Evolutionary conservation across 2,888 invertebrate genomes (phyloP).

Genomic region (Epinotia brunnichana): DNA sequence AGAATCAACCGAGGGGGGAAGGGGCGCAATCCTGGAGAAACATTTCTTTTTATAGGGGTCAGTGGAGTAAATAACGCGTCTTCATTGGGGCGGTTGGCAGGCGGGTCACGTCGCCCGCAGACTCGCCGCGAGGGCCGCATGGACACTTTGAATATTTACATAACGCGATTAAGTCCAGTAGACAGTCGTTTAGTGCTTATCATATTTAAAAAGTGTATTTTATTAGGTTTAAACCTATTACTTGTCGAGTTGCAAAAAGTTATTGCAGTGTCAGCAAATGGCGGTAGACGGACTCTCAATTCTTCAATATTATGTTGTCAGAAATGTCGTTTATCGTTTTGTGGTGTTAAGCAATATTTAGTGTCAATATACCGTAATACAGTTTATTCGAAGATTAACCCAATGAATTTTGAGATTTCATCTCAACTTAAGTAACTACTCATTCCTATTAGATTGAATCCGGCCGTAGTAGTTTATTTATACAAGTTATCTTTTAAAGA

Average conservation of each 20-base stretch:
- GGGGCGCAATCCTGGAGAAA: constrained; percentile 42
- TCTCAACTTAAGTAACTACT: too few relatives aligned
- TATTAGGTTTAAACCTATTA: not conserved
- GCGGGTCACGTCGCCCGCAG: constrained; percentile 39
- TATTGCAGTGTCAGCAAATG: too few relatives aligned
- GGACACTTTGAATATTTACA: constrained; percentile 43
- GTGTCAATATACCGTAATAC: too few relatives aligned
- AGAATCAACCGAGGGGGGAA: constrained; percentile 38
- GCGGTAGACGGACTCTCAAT: too few relatives aligned
- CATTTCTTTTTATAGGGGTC: constrained; percentile 44
- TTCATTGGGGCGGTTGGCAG: constrained; percentile 39
- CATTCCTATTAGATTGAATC: too few relatives aligned
- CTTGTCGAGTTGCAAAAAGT: not conserved
- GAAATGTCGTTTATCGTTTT: too few relatives aligned
- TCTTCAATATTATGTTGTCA: too few relatives aligned
- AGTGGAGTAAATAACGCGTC: constrained; percentile 44
- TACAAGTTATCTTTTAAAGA: too few relatives aligned
- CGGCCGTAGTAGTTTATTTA: too few relatives aligned
- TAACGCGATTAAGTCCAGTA: constrained; percentile 37
- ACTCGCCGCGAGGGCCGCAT: constrained; percentile 31
- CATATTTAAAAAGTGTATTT: constrained; percentile 1
- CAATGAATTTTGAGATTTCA: too few relatives aligned
- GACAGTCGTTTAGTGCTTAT: constrained; percentile 31
- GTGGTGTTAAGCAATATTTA: too few relatives aligned
- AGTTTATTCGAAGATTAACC: too few relatives aligned